phyloP scores from a whole-genome alignment of 2,113 vertebrate species.

The Plectropomus leopardus region DNA sequence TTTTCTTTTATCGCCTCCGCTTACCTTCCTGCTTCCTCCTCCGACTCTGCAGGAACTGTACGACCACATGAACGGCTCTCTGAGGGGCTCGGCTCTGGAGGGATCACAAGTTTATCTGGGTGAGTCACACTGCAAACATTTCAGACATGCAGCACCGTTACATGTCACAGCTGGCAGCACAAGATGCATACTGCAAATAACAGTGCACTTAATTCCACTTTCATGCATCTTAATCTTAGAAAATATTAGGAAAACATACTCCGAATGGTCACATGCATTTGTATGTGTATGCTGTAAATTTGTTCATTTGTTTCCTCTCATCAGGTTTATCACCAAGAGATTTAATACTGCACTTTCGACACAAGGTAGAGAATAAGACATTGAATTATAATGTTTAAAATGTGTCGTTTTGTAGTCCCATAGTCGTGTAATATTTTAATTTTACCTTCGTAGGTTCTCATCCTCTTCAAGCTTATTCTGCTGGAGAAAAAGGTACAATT shows the following conservation, averaged over 20 bases:
- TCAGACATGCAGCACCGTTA: neutral
- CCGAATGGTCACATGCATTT: no score
- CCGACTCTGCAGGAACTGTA: slow-evolving; percentile 90
- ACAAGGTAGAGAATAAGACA: slow-evolving; percentile 88
- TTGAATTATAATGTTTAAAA: neutral
- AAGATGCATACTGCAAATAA: neutral
- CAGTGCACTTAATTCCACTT: neutral
- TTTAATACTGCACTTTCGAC: slow-evolving; percentile 95
- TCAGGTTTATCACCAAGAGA: slow-evolving; percentile 96
- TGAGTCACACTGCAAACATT: slow-evolving; percentile 70
- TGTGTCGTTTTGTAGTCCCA: rapidly evolving
- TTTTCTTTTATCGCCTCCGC: neutral
- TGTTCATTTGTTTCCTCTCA: neutral
- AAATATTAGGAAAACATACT: no score
- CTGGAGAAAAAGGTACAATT: slow-evolving; percentile 97
- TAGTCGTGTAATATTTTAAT: neutral
- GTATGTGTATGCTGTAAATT: neutral
- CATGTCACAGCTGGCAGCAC: neutral
- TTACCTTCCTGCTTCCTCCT: neutral
- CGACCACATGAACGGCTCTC: slow-evolving; percentile 97
- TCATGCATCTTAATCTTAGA: neutral
- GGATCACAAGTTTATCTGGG: slow-evolving; percentile 96
- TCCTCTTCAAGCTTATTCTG: slow-evolving; percentile 97
- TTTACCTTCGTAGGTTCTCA: slow-evolving; percentile 87
- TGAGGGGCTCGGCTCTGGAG: slow-evolving; percentile 89